Evolutionary conservation across 2,113 vertebrate species (phyloP), one percentile per base, ranked within the genome.

Genomic region (Lipophrys pholis): DNA sequence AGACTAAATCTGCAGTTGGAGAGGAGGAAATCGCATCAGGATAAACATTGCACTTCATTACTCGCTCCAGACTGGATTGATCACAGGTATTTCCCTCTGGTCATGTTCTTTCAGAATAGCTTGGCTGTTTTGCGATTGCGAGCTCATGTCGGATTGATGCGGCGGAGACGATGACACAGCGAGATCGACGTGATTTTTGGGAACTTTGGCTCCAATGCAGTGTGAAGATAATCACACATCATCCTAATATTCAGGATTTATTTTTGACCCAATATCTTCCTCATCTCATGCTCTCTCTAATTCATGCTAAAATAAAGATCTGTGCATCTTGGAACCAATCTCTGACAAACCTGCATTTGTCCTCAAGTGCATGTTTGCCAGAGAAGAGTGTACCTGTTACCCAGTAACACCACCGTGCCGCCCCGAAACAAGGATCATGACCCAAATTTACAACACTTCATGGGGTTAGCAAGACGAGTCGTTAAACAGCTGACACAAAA

Each of bases 401-500:
- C 21, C 21, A 30, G 2, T 30, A 30, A 30, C 21, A 30, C 21
- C 21, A 30, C 2, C 21, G 21, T 30, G 21, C 21, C 21, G 21
- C 21, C 21, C 21, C 21, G 21, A 30, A 30, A 30, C 21, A 30
- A 30, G 21, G 21, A 4, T 30, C 21, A 30, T 4, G 21, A 30
- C 21, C 21, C 21, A 30, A 2, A 30, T 30, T 30, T 30, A 30
- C 21, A 30, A 2, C 21, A 30, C 21, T 30, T 30, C 21, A 30
- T 30, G 4, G 4, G 21, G 21, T 30, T 30, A 30, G 41, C 14
- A 17, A 62, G 81, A 60, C 12, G 35, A 38, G 58, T 40, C 55
- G 56, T 86, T 80, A 82, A 73, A 73, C 16, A 30, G 45, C 58
- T 35, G 57, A 51, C 45, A 43, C 21, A 39, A 12, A 56, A 56